phyloP scores from a whole-genome alignment of 1,140 invertebrate genomes.

The Cryptotermes secundus region DNA sequence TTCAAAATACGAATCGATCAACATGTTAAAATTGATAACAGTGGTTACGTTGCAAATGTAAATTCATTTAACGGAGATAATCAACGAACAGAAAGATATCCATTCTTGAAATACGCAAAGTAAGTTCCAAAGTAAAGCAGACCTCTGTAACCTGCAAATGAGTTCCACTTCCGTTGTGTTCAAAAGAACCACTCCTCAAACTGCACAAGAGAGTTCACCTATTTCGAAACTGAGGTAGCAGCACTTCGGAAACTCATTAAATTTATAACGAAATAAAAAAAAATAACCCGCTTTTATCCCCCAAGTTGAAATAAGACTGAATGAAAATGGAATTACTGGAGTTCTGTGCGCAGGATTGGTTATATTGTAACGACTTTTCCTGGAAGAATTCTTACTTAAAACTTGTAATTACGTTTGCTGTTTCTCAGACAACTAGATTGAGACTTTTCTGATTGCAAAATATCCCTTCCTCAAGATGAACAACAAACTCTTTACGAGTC shows the following conservation, averaged over 20 bases:
- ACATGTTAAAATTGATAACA: no score
- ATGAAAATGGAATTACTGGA: not conserved
- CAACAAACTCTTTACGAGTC: not conserved
- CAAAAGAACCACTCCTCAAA: not conserved
- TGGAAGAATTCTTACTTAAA: not conserved
- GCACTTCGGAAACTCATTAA: constrained; percentile 11
- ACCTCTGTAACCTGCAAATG: no score
- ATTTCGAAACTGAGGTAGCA: not conserved
- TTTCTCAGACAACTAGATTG: not conserved
- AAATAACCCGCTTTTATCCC: not conserved
- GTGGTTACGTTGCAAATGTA: no score
- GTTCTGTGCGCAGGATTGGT: not conserved
- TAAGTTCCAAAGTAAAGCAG: no score
- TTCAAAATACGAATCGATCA: no score
- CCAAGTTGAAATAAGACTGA: not conserved
- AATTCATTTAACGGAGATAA: no score
- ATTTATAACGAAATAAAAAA: not conserved
- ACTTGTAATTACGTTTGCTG: not conserved
- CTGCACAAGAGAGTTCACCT: not conserved
- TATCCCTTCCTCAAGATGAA: not conserved
- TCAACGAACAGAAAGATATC: no score
- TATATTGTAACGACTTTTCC: not conserved
- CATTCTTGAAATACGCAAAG: no score
- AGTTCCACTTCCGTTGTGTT: not conserved
- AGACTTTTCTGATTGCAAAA: not conserved